These are phyloP conservation scores for Macropis europaea DNA, from an alignment of 2,888 invertebrate species.

Conservation along the genomic window DNA sequence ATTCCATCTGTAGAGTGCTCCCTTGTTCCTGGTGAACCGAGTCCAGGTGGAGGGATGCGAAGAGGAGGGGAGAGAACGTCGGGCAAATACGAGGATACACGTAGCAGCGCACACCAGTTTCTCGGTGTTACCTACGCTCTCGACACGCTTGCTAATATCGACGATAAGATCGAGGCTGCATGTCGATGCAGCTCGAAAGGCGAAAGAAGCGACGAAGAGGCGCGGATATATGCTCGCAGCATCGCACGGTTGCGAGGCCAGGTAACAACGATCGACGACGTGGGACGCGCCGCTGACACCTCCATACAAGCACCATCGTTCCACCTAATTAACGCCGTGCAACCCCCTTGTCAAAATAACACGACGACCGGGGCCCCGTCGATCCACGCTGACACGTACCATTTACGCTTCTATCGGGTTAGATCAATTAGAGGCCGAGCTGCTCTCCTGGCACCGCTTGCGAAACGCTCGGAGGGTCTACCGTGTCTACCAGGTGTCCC, in stretches of 20 bases:
- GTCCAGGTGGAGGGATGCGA: too few species aligned
- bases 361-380: conserved; percentile 54
- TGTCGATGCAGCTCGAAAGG: conserved; percentile 46
- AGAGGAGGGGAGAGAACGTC: not conserved
- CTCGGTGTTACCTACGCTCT: conserved; percentile 53
- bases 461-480: too few species aligned
- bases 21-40: too few species aligned
- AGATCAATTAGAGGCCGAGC: conserved; percentile 54
- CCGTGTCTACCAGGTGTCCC: too few species aligned
- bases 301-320: conserved; percentile 39
- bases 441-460: not conserved
- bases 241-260: conserved; percentile 12
- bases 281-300: conserved; percentile 49
- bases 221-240: conserved; percentile 31
- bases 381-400: conserved; percentile 59
- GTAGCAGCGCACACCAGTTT: conserved; percentile 24
- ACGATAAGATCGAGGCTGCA: conserved; percentile 65
- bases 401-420: conserved; percentile 51
- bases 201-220: conserved; percentile 19
- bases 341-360: conserved; percentile 59
- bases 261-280: conserved; percentile 38
- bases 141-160: conserved; percentile 69
- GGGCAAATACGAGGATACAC: not conserved
- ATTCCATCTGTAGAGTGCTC: too few species aligned
- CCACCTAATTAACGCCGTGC: conserved; percentile 56